A percentile compares a stretch with the other conserved stretches of the same genome.
Evolutionary conservation across 1,140 invertebrate genomes (phyloP).

Genomic region (Archegozetes longisetosus): DNA sequence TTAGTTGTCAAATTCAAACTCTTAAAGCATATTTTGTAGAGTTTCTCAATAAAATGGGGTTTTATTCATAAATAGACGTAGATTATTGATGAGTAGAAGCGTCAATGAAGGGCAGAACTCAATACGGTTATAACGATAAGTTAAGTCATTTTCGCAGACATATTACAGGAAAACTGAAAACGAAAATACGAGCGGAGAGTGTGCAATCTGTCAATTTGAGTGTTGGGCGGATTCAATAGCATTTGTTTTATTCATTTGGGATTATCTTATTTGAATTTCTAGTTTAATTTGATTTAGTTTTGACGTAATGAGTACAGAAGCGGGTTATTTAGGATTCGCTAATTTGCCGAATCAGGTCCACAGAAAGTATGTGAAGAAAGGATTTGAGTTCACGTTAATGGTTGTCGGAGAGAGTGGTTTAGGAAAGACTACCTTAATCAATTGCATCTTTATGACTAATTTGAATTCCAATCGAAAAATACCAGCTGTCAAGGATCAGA

Average conservation of each 20-base stretch:
- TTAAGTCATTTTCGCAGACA: no score
- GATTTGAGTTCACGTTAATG: slow-evolving; percentile 98
- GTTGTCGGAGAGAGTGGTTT: slow-evolving; percentile 94
- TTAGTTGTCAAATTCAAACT: no score
- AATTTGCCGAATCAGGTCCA: slow-evolving; percentile 97
- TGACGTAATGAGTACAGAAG: slow-evolving; percentile 43
- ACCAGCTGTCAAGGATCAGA: slow-evolving; percentile 11
- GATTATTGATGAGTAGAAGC: no score
- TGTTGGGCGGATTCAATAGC: no score
- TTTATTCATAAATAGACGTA: no score
- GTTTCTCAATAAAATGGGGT: no score
- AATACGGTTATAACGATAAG: no score
- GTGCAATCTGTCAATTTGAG: no score
- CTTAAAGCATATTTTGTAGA: no score
- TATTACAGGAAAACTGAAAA: no score
- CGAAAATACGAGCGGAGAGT: no score
- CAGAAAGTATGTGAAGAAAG: slow-evolving; percentile 93
- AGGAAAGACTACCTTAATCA: slow-evolving; percentile 94
- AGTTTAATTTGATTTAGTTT: slow-evolving; percentile 19
- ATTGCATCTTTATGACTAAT: slow-evolving; percentile 93
- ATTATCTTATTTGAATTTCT: not conserved
- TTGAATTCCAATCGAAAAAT: slow-evolving; percentile 45
- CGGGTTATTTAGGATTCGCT: slow-evolving; percentile 81
- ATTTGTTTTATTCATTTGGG: not conserved
- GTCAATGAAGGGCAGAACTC: no score